Conservation (phyloP, 2,113 vertebrate genomes). For the Blennius ocellaris region DNA sequence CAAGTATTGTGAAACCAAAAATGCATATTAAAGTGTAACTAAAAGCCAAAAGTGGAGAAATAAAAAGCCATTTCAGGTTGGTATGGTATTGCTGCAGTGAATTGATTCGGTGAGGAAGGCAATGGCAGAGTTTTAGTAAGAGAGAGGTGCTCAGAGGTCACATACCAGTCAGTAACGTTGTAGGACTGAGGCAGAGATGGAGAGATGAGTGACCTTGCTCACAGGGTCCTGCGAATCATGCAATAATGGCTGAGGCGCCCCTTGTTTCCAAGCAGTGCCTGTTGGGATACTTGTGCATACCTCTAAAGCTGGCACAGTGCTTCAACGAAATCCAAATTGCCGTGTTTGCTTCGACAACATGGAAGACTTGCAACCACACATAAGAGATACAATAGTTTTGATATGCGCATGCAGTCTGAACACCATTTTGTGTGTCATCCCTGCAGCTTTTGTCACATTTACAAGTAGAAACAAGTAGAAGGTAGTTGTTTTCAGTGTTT, state of each 20-base stretch:
- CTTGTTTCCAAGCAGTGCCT: conserved; percentile 44
- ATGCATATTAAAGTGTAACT: no score
- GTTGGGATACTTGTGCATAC: conserved; percentile 21
- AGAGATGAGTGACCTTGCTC: conserved; percentile 64
- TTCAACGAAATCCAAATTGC: conserved; percentile 27
- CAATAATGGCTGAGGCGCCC: conserved; percentile 39
- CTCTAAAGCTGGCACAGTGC: conserved; percentile 19
- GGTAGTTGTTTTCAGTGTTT: no score
- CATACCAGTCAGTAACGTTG: conserved; percentile 12
- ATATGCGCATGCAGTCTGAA: no score
- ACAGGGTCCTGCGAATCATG: conserved; percentile 56
- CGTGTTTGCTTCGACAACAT: conserved; percentile 21
- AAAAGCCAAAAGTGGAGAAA: no score
- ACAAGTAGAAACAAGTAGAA: no score
- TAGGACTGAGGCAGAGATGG: conserved; percentile 35
- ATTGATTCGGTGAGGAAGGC: neutral
- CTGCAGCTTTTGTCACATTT: no score
- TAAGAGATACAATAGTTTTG: neutral
- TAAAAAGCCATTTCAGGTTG: neutral
- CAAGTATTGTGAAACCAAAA: no score
- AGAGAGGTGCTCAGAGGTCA: conserved; percentile 9
- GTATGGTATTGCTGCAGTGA: neutral
- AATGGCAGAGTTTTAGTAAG: neutral
- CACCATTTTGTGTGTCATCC: no score
- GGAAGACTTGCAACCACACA: neutral